Percentiles rank a stretch among this genome's conserved stretches.
Conservation (phyloP, 2,113 vertebrate species). For the Pachycephala philippinensis region DNA sequence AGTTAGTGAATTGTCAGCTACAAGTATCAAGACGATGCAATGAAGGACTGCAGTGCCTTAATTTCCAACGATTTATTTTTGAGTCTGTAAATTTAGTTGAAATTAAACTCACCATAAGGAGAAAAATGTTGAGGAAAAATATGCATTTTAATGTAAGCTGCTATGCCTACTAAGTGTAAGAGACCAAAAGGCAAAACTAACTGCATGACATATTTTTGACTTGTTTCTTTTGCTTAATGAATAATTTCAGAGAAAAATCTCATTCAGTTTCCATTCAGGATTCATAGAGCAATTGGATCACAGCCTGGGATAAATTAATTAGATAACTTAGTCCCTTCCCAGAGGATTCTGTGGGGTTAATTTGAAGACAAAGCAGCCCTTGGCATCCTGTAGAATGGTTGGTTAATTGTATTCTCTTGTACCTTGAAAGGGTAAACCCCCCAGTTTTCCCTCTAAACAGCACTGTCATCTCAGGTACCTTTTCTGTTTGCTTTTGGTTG, state of each 20-base stretch:
- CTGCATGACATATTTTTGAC: not conserved
- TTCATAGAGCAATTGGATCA: not conserved
- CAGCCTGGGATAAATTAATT: not conserved
- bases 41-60: conserved; percentile 35
- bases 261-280: not conserved
- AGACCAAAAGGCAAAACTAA: not conserved
- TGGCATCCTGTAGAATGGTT: not conserved
- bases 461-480: conserved; percentile 68
- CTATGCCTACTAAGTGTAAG: not conserved
- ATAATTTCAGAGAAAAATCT: not conserved
- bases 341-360: not conserved
- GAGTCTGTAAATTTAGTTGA: conserved; percentile 14
- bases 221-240: not conserved
- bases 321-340: not conserved
- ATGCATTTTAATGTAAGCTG: conserved; percentile 11
- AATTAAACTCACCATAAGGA: conserved; percentile 31
- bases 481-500: conserved; percentile 88
- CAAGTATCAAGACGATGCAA: conserved; percentile 28
- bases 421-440: not conserved
- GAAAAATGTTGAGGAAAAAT: not conserved
- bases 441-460: not conserved
- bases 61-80: conserved; percentile 57
- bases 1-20: conserved; percentile 57
- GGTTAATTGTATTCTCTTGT: not conserved
- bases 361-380: not conserved